These are phyloP conservation scores for Tigriopus californicus DNA, from an alignment of 2,888 invertebrate genomes.

Conservation along the genomic window DNA sequence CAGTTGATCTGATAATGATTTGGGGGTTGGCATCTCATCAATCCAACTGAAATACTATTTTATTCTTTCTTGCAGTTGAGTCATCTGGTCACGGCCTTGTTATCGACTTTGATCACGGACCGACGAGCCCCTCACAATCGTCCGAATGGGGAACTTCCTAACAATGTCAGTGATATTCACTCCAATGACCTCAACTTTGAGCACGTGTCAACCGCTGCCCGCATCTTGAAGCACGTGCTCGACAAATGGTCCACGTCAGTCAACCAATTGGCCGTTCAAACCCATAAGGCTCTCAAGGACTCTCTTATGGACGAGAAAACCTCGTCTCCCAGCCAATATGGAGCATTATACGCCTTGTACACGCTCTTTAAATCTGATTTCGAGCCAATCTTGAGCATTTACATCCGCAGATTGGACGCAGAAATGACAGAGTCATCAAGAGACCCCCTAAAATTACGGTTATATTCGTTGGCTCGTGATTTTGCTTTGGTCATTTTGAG, in stretches of 20 bases:
- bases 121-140: background rate
- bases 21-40: background rate
- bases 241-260: conserved; percentile 12
- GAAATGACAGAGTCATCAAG: no score
- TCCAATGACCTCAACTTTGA: background rate
- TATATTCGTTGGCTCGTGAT: no score
- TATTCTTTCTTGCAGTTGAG: background rate
- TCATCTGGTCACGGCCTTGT: conserved; percentile 12
- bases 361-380: background rate
- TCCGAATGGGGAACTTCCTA: background rate
- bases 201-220: conserved; percentile 3
- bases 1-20: background rate
- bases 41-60: no score
- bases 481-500: no score
- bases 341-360: background rate
- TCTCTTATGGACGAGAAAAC: background rate
- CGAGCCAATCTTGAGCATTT: no score
- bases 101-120: conserved; percentile 8
- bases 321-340: conserved; percentile 2
- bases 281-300: conserved; percentile 5
- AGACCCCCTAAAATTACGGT: no score
- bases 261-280: conserved; percentile 10
- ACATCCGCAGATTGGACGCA: no score
- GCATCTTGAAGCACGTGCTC: background rate
- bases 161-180: background rate